Evolutionary conservation across 2,888 invertebrate species (phyloP).

Genomic region (Trichopoda pennipes): DNA sequence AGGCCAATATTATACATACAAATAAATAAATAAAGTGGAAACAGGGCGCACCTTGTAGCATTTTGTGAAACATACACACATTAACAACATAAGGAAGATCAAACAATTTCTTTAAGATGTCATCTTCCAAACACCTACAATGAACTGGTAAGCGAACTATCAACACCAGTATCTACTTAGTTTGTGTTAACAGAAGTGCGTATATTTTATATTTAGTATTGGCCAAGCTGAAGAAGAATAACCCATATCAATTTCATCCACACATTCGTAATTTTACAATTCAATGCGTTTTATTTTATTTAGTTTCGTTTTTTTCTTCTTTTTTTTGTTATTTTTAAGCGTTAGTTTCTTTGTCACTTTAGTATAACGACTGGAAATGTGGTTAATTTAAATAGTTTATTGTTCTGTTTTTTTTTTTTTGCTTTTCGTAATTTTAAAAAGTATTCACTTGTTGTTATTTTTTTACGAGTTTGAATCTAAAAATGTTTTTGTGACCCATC

Average conservation of each 20-base stretch:
- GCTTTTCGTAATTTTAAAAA: conserved; percentile 29
- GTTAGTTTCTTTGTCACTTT: conserved; percentile 19
- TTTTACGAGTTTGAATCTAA: conserved; percentile 10
- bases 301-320: not conserved
- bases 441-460: conserved; percentile 51
- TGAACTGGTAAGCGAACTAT: not conserved
- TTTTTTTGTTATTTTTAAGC: conserved; percentile 21
- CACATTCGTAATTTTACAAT: conserved; percentile 16
- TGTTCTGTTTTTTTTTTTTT: conserved; percentile 33
- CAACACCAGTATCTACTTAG: conserved; percentile 21
- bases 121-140: conserved; percentile 56
- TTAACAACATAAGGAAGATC: conserved; percentile 15
- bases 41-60: conserved; percentile 66
- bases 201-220: conserved; percentile 7
- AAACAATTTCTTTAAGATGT: conserved; percentile 7
- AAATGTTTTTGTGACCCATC: conserved; percentile 51
- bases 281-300: conserved; percentile 2
- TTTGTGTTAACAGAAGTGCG: no score
- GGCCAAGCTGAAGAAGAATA: conserved; percentile 22
- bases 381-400: conserved; percentile 49
- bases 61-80: conserved; percentile 58
- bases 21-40: conserved; percentile 47
- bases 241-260: conserved; percentile 61
- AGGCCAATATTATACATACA: conserved; percentile 39
- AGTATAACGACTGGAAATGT: conserved; percentile 10